These are phyloP conservation scores for Drosophila anomelani DNA, from an alignment of 2,888 invertebrate species.

Conservation along the genomic window DNA sequence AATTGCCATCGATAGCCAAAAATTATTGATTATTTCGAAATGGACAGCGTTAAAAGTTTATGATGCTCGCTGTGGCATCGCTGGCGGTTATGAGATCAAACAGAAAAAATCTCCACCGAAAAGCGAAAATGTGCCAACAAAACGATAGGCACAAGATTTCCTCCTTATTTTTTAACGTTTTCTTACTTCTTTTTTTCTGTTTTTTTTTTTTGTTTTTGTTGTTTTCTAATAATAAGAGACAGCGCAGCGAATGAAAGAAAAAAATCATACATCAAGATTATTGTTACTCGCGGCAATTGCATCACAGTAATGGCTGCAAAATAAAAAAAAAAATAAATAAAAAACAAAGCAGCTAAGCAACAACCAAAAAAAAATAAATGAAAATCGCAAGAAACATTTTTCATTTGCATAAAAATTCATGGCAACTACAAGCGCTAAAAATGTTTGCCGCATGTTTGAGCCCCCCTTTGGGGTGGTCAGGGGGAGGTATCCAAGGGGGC, in stretches of 20 bases:
- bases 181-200: constrained; percentile 26
- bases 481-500: background rate
- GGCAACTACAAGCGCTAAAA: constrained; percentile 77
- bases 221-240: constrained; percentile 63
- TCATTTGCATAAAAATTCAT: constrained; percentile 80
- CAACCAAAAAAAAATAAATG: constrained; percentile 41
- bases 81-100: constrained; percentile 81
- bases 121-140: constrained; percentile 77
- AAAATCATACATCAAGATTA: constrained; percentile 80
- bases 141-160: constrained; percentile 64
- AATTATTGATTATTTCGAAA: constrained; percentile 81
- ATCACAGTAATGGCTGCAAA: constrained; percentile 73
- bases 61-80: constrained; percentile 62
- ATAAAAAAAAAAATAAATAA: constrained; percentile 11
- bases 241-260: constrained; percentile 38
- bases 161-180: constrained; percentile 41
- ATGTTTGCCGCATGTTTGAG: constrained; percentile 76
- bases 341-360: constrained; percentile 26
- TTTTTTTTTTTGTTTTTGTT: constrained; percentile 28
- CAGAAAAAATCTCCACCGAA: constrained; percentile 36
- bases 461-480: constrained; percentile 8
- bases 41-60: constrained; percentile 78
- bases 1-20: constrained; percentile 80
- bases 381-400: constrained; percentile 80
- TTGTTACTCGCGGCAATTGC: constrained; percentile 80